Base-by-base conservation (phyloP, 2,797 vertebrate species). In the Neosilurus hyrtlii region DNA sequence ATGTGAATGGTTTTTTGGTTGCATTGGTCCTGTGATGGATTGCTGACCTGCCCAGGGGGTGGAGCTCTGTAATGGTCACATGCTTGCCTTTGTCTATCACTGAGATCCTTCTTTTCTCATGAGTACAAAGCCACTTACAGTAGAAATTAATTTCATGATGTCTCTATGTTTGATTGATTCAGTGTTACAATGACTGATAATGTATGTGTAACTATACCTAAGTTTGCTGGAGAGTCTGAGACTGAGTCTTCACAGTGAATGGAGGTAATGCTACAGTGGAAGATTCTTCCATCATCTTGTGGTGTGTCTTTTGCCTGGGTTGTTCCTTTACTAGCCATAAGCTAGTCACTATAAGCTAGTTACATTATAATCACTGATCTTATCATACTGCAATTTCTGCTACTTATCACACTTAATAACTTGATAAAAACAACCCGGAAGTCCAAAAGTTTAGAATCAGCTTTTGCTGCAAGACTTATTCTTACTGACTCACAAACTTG, bases 371-470 rank as follows among this genome's bases (percentile, higher is more conserved):
- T n/a, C 65, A 70, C 20, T 22, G 37, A 70, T 22, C 18, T 43
- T 37, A 68, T 43, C 0, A 20, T n/a, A n/a, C n/a, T n/a, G n/a
- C n/a, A n/a, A n/a, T n/a, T n/a, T n/a, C n/a, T n/a, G n/a, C n/a
- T n/a, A n/a, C 20, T 49, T 49, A 70, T 70, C 52, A 73, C 71
- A 30, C 24, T 56, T 56, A 30, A 56, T 56, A 73, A 56, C n/a
- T n/a, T 73, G 11, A 73, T 73, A 56, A 11, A 52, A 54, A 73
- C 71, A 73, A 4, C 70, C 43, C 30, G 70, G n/a, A 54, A 72
- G 51, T 73, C 51, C 7, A 26, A 14, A 73, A 26, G 70, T 71
- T 51, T 57, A 52, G n/a, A 71, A 72, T 52, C 22, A 72, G 24
- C 11, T 8, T 24, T 71, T 71, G 68, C 11, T 52, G 12, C 12